Conservation (phyloP, 1,140 invertebrate genomes). For the Drosophila tani region DNA sequence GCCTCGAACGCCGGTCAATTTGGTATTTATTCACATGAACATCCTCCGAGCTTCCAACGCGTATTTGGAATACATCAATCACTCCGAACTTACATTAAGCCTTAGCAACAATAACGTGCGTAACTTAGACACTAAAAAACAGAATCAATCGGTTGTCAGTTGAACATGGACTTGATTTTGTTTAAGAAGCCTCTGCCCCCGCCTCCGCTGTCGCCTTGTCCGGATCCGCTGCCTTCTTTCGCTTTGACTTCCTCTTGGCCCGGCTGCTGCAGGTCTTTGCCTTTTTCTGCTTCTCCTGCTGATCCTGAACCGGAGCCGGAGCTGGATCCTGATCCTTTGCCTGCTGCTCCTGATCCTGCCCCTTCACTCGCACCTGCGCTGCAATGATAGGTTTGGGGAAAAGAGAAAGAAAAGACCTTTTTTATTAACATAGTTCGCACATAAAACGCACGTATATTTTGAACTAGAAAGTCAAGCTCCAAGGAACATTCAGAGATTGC, state of each 20-base stretch:
- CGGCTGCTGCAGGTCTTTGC: slow-evolving; percentile 17
- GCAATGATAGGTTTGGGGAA: slow-evolving; percentile 33
- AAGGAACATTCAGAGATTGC: slow-evolving; percentile 39
- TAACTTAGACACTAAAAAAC: slow-evolving; percentile 58
- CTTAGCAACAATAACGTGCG: slow-evolving; percentile 46
- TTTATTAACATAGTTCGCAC: slow-evolving; percentile 37
- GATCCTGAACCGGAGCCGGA: not conserved
- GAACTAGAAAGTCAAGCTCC: slow-evolving; percentile 41
- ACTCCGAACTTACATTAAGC: slow-evolving; percentile 31
- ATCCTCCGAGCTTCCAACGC: not conserved
- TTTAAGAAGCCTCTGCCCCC: slow-evolving; percentile 65
- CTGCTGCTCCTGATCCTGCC: not conserved
- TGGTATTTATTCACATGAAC: slow-evolving; percentile 45
- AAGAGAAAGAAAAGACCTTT: slow-evolving; percentile 15
- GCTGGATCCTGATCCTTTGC: not conserved
- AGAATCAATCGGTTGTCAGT: slow-evolving; percentile 48
- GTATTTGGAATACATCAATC: slow-evolving; percentile 40
- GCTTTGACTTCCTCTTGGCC: slow-evolving; percentile 18
- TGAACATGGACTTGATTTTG: slow-evolving; percentile 79
- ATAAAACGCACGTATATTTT: slow-evolving; percentile 39
- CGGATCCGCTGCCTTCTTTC: slow-evolving; percentile 18
- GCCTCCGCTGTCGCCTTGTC: slow-evolving; percentile 41
- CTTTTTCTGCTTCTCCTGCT: slow-evolving; percentile 16
- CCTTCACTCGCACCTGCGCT: slow-evolving; percentile 69
- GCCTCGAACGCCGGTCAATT: slow-evolving; percentile 42